phyloP scores from a whole-genome alignment of 2,797 vertebrate genomes.

The Pygocentrus nattereri region DNA sequence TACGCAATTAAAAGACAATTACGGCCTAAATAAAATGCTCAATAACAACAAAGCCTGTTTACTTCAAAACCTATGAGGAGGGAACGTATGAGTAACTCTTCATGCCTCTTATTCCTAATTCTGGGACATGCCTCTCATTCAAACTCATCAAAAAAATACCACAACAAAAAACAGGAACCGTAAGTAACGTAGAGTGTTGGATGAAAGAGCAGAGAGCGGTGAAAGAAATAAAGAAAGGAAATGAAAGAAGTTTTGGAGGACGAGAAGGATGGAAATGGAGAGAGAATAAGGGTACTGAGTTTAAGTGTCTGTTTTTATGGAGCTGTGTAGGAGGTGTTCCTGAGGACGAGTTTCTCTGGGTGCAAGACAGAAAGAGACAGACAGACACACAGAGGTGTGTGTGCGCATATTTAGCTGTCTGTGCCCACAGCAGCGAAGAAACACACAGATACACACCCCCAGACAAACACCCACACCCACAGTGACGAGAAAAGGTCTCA shows the following conservation, averaged over 20 bases:
- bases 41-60: neutral
- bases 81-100: neutral
- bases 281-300: neutral
- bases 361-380: too few species aligned
- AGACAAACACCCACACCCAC: neutral
- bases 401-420: neutral
- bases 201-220: neutral
- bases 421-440: neutral
- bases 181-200: neutral
- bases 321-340: constrained; percentile 15
- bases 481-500: neutral
- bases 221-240: neutral
- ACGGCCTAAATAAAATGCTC: too few species aligned
- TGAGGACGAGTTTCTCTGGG: constrained; percentile 1
- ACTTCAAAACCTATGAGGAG: neutral
- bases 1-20: neutral
- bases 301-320: constrained; percentile 11
- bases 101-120: neutral
- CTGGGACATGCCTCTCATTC: neutral
- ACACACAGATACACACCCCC: neutral
- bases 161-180: neutral
- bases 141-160: too few species aligned
- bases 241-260: neutral
- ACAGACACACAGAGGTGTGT: neutral
- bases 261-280: neutral